phyloP scores from a whole-genome alignment of 2,113 vertebrate species.

The Epinephelus fuscoguttatus region DNA sequence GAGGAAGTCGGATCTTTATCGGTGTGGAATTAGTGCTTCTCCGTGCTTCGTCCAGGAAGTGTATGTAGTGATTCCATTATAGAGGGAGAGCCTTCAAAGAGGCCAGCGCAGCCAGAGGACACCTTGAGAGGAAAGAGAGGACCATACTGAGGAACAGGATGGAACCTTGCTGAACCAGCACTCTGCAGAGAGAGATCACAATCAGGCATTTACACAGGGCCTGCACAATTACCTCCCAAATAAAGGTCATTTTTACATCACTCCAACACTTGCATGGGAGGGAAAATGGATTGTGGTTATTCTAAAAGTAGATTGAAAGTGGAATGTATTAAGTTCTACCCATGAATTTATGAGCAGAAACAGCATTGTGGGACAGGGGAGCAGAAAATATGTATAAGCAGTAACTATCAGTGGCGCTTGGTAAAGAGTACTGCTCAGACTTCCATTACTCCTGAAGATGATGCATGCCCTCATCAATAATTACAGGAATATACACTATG shows the following conservation, averaged over 20 bases:
- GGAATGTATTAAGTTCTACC: slow-evolving; percentile 35
- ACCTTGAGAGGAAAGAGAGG: slow-evolving; percentile 92
- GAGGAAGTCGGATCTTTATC: slow-evolving; percentile 97
- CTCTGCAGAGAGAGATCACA: slow-evolving; percentile 88
- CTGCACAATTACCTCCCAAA: slow-evolving; percentile 91
- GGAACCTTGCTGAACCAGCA: slow-evolving; percentile 98
- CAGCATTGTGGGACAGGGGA: background rate
- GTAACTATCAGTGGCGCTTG: background rate
- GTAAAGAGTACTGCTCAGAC: background rate
- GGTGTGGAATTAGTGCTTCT: slow-evolving; percentile 94
- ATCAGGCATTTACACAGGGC: slow-evolving; percentile 92
- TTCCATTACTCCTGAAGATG: background rate
- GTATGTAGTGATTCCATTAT: slow-evolving; percentile 94
- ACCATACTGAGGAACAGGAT: slow-evolving; percentile 93
- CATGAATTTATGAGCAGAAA: slow-evolving; percentile 35
- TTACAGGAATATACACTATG: background rate
- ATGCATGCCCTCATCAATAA: background rate
- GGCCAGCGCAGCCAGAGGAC: slow-evolving; percentile 91
- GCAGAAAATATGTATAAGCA: background rate
- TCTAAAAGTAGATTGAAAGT: slow-evolving; percentile 65
- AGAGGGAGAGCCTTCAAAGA: slow-evolving; percentile 88
- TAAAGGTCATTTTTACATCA: slow-evolving; percentile 92
- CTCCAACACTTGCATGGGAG: slow-evolving; percentile 47
- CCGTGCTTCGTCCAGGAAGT: slow-evolving; percentile 88
- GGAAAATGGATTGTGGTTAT: slow-evolving; percentile 54